Evolutionary conservation across 1,140 invertebrate species (phyloP).

Genomic region (silkworm (Bombyx mori)): DNA sequence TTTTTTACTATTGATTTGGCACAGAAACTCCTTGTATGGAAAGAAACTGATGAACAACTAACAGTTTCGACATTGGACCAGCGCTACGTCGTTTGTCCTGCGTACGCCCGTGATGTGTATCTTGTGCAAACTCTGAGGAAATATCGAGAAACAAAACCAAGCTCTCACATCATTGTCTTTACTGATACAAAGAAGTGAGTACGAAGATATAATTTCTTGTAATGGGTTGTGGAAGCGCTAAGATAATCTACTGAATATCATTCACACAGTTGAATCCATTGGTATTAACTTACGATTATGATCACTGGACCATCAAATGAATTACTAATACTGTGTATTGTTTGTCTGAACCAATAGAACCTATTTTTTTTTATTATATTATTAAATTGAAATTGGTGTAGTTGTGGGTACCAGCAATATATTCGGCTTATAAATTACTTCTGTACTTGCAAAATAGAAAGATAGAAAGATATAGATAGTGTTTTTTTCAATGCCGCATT

Average conservation of each 20-base stretch:
- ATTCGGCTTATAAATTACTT: too few relatives aligned
- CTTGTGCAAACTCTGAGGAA: constrained; percentile 89
- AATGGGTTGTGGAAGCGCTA: neutral
- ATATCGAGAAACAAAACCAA: constrained; percentile 79
- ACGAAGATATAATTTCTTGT: neutral
- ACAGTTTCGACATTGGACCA: constrained; percentile 93
- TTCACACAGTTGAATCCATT: neutral
- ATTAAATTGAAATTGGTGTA: too few relatives aligned
- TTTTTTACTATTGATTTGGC: neutral
- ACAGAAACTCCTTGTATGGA: constrained; percentile 73
- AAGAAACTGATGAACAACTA: constrained; percentile 76
- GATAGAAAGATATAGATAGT: too few relatives aligned
- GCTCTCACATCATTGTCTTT: constrained; percentile 92
- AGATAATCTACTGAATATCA: neutral
- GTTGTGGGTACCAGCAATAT: too few relatives aligned
- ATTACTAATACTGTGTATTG: too few relatives aligned
- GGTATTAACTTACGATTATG: neutral
- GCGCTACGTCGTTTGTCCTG: constrained; percentile 90
- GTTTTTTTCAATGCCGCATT: too few relatives aligned
- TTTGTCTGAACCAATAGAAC: too few relatives aligned
- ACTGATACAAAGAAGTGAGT: constrained; percentile 94
- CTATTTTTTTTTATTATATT: too few relatives aligned
- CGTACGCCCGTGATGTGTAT: constrained; percentile 93
- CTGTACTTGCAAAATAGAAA: too few relatives aligned
- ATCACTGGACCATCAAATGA: too few relatives aligned